A percentile compares a stretch with the other conserved stretches of the same genome.
Evolutionary conservation across 2,797 vertebrate genomes (phyloP).

Genomic region (Eidolon dupreanum): DNA sequence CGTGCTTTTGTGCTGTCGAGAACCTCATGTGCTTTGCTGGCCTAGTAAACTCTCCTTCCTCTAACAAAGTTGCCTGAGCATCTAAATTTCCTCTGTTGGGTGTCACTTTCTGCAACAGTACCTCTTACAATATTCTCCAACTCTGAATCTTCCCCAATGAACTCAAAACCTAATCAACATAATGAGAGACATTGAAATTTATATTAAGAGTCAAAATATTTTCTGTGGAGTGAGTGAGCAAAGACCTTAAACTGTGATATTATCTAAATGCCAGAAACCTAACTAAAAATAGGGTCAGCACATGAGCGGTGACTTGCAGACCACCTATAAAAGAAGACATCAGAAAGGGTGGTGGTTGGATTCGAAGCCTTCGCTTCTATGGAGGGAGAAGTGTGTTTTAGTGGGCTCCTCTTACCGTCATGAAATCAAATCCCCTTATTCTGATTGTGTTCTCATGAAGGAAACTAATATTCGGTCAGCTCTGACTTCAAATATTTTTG

Average conservation of each 20-base stretch:
- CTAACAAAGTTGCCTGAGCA: no score
- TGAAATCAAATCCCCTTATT: background rate
- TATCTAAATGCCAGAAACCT: background rate
- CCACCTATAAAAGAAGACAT: background rate
- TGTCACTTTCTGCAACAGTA: no score
- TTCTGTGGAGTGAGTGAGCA: background rate
- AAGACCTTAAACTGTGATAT: background rate
- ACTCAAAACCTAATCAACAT: background rate
- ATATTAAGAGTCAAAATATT: background rate
- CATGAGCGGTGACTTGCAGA: background rate
- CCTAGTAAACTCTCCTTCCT: no score
- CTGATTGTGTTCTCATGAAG: background rate
- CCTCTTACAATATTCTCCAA: background rate
- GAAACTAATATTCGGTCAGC: background rate
- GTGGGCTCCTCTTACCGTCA: background rate
- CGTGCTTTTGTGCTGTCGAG: no score
- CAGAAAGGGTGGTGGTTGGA: background rate
- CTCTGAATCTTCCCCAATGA: background rate
- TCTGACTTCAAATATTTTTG: background rate
- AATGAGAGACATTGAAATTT: background rate
- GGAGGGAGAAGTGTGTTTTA: background rate
- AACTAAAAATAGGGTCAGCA: background rate
- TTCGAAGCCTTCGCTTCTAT: background rate
- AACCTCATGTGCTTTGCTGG: no score
- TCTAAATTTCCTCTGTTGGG: no score